phyloP scores from a whole-genome alignment of 2,797 vertebrate species.

The Prunella strophiata region DNA sequence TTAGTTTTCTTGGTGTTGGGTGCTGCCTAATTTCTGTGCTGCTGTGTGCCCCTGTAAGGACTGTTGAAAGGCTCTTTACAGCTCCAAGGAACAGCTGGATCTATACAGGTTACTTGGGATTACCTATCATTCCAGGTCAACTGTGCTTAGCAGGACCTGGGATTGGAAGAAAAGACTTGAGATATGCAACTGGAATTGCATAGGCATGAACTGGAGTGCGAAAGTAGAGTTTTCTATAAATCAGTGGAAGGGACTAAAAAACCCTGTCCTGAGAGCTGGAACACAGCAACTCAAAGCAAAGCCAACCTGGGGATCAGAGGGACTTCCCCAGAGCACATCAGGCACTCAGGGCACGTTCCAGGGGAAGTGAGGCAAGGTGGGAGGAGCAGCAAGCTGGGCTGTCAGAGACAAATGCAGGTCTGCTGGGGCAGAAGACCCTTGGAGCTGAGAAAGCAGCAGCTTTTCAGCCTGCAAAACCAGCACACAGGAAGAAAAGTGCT shows the following conservation, averaged over 20 bases:
- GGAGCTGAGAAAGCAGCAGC: not conserved
- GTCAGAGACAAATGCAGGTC: not conserved
- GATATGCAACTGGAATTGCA: rapidly evolving
- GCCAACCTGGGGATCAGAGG: not conserved
- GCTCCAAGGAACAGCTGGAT: not conserved
- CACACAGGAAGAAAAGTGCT: not conserved
- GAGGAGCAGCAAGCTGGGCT: not conserved
- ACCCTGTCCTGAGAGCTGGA: not conserved
- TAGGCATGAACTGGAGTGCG: rapidly evolving
- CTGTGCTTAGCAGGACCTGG: not conserved
- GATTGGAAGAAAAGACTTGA: not conserved
- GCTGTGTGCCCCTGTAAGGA: too few relatives aligned
- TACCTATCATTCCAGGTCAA: not conserved
- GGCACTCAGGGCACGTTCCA: not conserved
- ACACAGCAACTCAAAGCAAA: rapidly evolving
- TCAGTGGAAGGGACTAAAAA: not conserved
- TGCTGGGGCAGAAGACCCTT: not conserved
- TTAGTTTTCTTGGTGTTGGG: not conserved
- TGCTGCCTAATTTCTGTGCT: not conserved
- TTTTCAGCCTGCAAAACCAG: not conserved
- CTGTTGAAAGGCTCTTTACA: not conserved
- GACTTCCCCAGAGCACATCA: not conserved
- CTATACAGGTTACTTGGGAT: not conserved
- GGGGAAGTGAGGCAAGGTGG: not conserved
- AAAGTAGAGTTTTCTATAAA: not conserved